Base-by-base conservation (phyloP, 2,888 invertebrate genomes). In the Cryptophagus acutangulus region DNA sequence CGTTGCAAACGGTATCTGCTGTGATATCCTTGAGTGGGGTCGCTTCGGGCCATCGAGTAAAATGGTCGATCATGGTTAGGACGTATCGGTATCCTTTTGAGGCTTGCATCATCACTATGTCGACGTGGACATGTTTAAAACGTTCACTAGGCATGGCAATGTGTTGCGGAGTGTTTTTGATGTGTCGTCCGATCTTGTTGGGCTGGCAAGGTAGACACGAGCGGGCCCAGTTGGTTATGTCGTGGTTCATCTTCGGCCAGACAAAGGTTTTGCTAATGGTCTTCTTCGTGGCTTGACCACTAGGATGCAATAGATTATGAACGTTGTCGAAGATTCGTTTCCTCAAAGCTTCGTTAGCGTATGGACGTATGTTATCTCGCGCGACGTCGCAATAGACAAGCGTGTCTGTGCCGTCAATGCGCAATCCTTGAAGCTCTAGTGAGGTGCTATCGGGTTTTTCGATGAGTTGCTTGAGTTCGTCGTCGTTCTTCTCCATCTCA, bases 11-110 rank as follows among this genome's bases (percentile, higher is more conserved):
- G n/a, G 31, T 31, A 5, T 31, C 31, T 13, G 31, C 31, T 31
- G 8, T 31, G n/a, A 31, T 31, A 16, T 31, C 17, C 4, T 4
- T 10, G 4, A 31, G 12, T 5, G 31, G 31, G 15, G 15, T 31
- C 3, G 31, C 31, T 13, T 31, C 31, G n/a, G 31, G 3, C 31
- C 31, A 31, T 5, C 31, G 3, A 31, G 31, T 15, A n/a, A 31
- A 31, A 12, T 16, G 31, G 17, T 31, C 31, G 5, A 31, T 31
- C 8, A 5, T 10, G 3, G 31, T 31, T 6, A 31, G 14, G 3
- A 3, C 3, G 17, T 31, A 31, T 13, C 3, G 3, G 31, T 31
- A 16, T 31, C 31, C 31, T 12, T 13, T 3, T 5, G 13, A 31
- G 3, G 14, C 3, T 3, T 13, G 31, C 3, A 31, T 4, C 17